Evolutionary conservation across 2,113 vertebrate species (phyloP).

Genomic region (Ptyas mucosa): DNA sequence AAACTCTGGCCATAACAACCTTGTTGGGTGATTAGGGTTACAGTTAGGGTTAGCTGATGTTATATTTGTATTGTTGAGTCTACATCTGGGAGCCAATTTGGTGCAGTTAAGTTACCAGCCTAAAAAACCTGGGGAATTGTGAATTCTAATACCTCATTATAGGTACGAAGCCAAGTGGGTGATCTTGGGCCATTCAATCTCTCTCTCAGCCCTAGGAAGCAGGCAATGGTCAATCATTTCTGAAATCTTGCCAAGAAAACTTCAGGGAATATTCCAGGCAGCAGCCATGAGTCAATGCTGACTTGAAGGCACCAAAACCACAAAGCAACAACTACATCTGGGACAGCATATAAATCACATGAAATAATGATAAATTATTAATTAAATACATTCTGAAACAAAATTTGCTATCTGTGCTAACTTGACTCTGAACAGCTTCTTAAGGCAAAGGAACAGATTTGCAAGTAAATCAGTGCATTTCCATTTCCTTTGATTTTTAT

Average conservation of each 20-base stretch:
- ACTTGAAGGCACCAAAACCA: not conserved
- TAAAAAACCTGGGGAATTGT: not conserved
- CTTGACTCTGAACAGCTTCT: not conserved
- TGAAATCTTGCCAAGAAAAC: not conserved
- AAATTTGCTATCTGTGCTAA: not conserved
- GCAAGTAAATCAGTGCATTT: not conserved
- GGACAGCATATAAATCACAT: not conserved
- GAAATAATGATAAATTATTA: not conserved
- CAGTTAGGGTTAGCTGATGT: not conserved
- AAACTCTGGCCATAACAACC: not conserved
- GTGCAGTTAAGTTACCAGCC: not conserved
- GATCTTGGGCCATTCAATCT: not conserved
- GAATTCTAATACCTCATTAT: not conserved
- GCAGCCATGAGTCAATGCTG: not conserved
- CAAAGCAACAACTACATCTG: not conserved
- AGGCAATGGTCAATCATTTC: not conserved
- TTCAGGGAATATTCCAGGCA: not conserved
- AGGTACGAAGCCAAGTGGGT: not conserved
- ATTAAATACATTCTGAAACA: not conserved
- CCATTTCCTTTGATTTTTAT: not conserved
- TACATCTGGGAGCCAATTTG: not conserved
- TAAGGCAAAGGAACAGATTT: not conserved
- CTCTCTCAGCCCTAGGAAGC: not conserved
- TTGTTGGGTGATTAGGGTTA: not conserved
- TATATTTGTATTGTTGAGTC: not conserved